phyloP scores from a whole-genome alignment of 2,113 vertebrate genomes.

The Phrynosoma platyrhinos region DNA sequence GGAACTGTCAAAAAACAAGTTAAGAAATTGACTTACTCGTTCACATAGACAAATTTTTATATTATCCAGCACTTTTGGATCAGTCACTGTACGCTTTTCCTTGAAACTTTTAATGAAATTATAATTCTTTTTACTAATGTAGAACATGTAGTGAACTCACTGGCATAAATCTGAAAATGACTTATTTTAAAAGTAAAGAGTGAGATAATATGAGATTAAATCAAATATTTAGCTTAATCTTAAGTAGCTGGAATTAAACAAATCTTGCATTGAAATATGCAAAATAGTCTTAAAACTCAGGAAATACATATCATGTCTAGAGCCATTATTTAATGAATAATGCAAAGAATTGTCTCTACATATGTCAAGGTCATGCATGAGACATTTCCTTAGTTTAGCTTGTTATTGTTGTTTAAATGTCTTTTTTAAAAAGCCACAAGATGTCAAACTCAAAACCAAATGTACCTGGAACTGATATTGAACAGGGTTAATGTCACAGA shows the following conservation, averaged over 20 bases:
- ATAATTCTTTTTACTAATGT: constrained; percentile 24
- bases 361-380: background rate
- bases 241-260: constrained; percentile 20
- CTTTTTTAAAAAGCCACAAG: too few relatives aligned
- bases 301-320: background rate
- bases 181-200: background rate
- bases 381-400: background rate
- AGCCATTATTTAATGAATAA: background rate
- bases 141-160: constrained; percentile 33
- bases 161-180: constrained; percentile 37
- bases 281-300: background rate
- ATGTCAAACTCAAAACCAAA: too few relatives aligned
- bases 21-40: constrained; percentile 46
- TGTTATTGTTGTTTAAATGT: background rate
- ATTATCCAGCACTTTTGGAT: constrained; percentile 29
- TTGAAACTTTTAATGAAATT: constrained; percentile 25
- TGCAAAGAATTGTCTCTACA: background rate
- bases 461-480: too few relatives aligned
- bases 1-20: constrained; percentile 62
- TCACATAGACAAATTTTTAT: constrained; percentile 32
- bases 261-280: background rate
- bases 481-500: too few relatives aligned
- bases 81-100: constrained; percentile 24
- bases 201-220: background rate
- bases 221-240: constrained; percentile 13